Evolutionary conservation across 1,140 invertebrate species (phyloP).

Genomic region (Ceratosolen solmsi): DNA sequence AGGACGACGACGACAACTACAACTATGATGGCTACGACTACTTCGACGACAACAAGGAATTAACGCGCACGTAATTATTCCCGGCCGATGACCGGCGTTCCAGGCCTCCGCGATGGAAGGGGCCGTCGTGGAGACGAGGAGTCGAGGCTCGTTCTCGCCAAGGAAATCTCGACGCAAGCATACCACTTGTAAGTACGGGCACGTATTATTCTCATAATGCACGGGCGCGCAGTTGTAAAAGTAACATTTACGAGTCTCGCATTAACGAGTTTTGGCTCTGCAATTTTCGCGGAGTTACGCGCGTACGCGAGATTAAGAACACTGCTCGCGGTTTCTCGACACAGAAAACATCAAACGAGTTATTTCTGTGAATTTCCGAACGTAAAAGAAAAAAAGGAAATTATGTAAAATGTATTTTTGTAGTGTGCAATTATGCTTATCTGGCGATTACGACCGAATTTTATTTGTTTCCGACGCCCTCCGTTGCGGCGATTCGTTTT

Average conservation of each 20-base stretch:
- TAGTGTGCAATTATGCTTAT: conserved; percentile 55
- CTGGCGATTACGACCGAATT: conserved; percentile 51
- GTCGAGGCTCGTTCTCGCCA: not conserved
- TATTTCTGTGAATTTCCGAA: conserved; percentile 48
- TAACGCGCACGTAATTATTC: conserved; percentile 1
- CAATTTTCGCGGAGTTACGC: conserved; percentile 42
- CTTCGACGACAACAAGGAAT: not conserved
- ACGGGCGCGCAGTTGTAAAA: conserved; percentile 33
- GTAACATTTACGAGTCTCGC: conserved; percentile 44
- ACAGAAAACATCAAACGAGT: conserved; percentile 39
- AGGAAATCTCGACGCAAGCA: not conserved
- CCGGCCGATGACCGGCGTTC: not conserved
- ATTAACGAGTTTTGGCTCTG: conserved; percentile 45
- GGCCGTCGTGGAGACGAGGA: not conserved
- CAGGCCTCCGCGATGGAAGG: not conserved
- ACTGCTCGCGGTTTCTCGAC: conserved; percentile 17
- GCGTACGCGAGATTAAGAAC: conserved; percentile 35
- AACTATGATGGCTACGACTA: not conserved
- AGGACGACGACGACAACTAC: not conserved
- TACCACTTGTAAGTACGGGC: conserved; percentile 3
- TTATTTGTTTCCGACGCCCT: conserved; percentile 1
- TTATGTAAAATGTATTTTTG: conserved; percentile 54
- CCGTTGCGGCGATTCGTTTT: not conserved
- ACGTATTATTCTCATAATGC: conserved; percentile 24
- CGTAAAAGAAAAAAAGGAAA: conserved; percentile 51